phyloP scores from a whole-genome alignment of 2,888 invertebrate genomes.

The Xanthia togata region DNA sequence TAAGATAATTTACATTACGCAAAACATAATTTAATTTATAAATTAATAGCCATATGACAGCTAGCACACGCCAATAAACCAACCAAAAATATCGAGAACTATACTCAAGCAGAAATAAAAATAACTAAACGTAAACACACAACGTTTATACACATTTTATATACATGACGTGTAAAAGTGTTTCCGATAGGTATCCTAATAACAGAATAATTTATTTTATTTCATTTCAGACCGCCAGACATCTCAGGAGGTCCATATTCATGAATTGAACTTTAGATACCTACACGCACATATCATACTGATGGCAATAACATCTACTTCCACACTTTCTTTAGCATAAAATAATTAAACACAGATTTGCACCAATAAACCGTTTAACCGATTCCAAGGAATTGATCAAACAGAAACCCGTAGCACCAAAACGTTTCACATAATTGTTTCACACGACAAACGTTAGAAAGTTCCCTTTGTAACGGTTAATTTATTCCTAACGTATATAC shows the following conservation, averaged over 20 bases:
- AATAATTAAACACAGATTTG: slow-evolving; percentile 2
- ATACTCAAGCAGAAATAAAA: no score
- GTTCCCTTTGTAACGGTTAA: slow-evolving; percentile 69
- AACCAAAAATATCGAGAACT: no score
- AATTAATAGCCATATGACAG: no score
- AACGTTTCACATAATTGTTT: slow-evolving; percentile 51
- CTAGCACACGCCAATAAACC: no score
- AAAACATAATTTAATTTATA: no score
- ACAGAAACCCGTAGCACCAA: slow-evolving; percentile 25
- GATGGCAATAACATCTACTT: not conserved
- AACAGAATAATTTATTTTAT: not conserved
- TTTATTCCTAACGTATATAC: slow-evolving; percentile 68
- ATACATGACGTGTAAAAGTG: not conserved
- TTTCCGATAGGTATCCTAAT: no score
- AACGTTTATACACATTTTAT: no score
- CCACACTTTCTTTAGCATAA: not conserved
- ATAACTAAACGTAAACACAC: no score
- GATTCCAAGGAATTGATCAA: slow-evolving; percentile 39
- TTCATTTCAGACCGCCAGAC: not conserved
- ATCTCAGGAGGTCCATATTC: not conserved
- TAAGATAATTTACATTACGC: no score
- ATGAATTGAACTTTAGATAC: not conserved
- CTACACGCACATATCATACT: not conserved
- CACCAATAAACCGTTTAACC: slow-evolving; percentile 21
- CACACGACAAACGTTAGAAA: slow-evolving; percentile 53